Evolutionary conservation across 2,113 vertebrate species (phyloP).

Genomic region (Podiceps cristatus): DNA sequence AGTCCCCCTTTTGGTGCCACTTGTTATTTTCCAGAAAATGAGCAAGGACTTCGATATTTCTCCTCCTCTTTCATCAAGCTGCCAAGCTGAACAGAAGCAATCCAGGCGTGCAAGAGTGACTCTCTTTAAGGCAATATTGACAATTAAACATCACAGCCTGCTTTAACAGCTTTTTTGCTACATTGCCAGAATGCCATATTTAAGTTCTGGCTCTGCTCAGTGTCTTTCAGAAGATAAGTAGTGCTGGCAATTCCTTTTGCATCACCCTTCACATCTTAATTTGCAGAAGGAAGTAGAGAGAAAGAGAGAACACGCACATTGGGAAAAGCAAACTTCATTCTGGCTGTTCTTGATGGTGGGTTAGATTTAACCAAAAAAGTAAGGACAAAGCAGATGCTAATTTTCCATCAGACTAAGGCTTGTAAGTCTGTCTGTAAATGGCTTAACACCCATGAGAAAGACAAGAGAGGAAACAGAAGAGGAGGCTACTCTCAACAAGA

Average conservation of each 20-base stretch:
- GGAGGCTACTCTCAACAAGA: neutral
- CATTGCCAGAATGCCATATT: neutral
- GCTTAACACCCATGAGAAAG: neutral
- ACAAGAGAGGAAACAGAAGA: neutral
- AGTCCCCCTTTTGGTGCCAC: neutral
- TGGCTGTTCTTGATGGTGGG: neutral
- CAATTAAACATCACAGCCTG: neutral
- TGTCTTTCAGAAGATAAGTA: neutral
- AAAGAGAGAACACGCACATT: neutral
- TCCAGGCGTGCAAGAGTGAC: neutral
- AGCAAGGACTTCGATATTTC: neutral
- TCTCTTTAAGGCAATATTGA: neutral
- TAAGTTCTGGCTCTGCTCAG: neutral
- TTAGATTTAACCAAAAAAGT: neutral
- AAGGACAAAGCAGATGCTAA: neutral
- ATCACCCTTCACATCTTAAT: neutral
- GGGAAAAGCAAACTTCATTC: neutral
- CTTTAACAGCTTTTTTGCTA: constrained; percentile 46
- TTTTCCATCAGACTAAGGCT: neutral
- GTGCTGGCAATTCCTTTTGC: neutral
- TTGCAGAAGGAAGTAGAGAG: neutral
- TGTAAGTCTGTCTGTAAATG: neutral
- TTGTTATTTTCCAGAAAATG: neutral
- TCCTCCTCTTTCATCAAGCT: neutral
- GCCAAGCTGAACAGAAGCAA: neutral